Evolutionary conservation across 1,140 invertebrate genomes (phyloP).

Genomic region (Saccostrea echinata): DNA sequence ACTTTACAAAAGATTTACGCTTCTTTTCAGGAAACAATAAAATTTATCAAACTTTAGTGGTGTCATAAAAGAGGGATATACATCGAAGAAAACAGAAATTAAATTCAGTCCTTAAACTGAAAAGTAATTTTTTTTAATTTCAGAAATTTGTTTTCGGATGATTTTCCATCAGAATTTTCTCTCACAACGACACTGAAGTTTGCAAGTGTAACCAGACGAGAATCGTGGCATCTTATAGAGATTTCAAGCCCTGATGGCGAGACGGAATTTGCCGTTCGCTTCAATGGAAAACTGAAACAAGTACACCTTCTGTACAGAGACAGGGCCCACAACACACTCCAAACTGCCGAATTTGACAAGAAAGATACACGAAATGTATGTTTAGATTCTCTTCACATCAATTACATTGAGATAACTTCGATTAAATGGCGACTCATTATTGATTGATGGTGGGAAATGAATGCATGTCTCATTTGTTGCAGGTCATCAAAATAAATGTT

Average conservation of each 20-base stretch:
- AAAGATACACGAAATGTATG: conserved; percentile 41
- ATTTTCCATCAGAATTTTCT: conserved; percentile 51
- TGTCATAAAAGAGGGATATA: too few relatives aligned
- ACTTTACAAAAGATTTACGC: too few relatives aligned
- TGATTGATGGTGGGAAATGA: too few relatives aligned
- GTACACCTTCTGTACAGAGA: conserved; percentile 41
- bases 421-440: too few relatives aligned
- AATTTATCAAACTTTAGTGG: too few relatives aligned
- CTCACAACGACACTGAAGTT: conserved; percentile 47
- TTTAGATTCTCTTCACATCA: too few relatives aligned
- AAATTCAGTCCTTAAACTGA: too few relatives aligned
- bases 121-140: background rate
- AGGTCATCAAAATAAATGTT: too few relatives aligned
- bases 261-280: conserved; percentile 49
- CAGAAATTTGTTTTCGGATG: conserved; percentile 51
- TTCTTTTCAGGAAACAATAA: too few relatives aligned
- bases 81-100: too few relatives aligned
- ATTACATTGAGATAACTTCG: too few relatives aligned
- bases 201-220: conserved; percentile 45
- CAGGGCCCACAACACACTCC: conserved; percentile 28
- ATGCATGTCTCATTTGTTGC: too few relatives aligned
- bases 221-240: conserved; percentile 50
- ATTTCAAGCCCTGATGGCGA: conserved; percentile 17
- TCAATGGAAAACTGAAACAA: conserved; percentile 43
- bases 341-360: conserved; percentile 45